Base-by-base conservation (phyloP, 2,113 vertebrate species). In the Campylomormyrus numenius region DNA sequence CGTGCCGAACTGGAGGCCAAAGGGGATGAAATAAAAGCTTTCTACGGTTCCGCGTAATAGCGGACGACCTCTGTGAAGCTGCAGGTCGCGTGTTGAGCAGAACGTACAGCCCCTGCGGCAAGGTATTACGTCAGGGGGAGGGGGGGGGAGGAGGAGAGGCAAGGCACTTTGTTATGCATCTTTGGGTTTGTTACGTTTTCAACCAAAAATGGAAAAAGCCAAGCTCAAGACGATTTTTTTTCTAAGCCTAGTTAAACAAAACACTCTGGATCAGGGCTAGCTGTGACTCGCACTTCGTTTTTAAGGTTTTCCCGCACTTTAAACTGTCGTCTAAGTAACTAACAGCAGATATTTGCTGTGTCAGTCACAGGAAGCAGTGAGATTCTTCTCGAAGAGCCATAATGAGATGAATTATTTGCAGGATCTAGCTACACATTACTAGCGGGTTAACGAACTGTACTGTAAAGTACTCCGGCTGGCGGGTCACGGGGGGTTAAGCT, bases 171-270 rank as follows among this genome's bases (percentile, higher is more conserved):
- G 21, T 87, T 8, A 53, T 53, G 85, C 27, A 19, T 87, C 42
- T 53, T 53, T 35, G 85, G 42, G 24, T 52, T 87, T 53, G 49
- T 50, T 52, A 24, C 49, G 5, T 52, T 87, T 17, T 87, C 21
- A 87, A 19, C 85, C 85, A 87, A 87, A 87, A 52, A 87, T 87
- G 46, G n/a, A 87, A 87, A 87, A 87, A 85, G 85, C 85, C 85
- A 21, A 52, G 27, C 49, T 19, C 11, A 87, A 87, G 49, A 87
- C 7, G 49, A 52, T 11, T 53, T 87, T n/a, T 31, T 49, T 86
- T 86, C 42, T 35, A 53, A 49, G 27, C 45, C 85, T 85, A 85
- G 24, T 85, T 85, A 85, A 48, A 46, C 39, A 48, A 85, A n/a
- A 45, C 24, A 31, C 49, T 53, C 45, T 27, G 21, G 85, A 35